Conservation (phyloP, 2,113 vertebrate species). For the Hippocampus mohnikei region DNA sequence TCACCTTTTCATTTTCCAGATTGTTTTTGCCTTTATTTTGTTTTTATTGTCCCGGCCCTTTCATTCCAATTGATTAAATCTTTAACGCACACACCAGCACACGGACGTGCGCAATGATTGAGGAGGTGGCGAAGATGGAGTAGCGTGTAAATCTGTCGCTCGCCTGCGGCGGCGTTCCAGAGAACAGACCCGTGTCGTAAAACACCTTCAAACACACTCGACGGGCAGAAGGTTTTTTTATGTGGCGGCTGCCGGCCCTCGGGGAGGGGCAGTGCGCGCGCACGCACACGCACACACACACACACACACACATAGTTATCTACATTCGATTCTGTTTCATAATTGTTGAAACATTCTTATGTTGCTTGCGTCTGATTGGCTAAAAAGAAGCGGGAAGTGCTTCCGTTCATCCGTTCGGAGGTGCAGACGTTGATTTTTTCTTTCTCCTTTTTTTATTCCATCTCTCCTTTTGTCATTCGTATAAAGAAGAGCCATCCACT, state of each 20-base stretch:
- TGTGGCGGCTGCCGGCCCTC: slow-evolving; percentile 23
- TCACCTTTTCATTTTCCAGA: background rate
- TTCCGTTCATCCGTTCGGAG: no score
- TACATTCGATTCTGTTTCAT: no score
- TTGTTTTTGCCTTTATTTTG: background rate
- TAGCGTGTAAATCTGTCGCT: slow-evolving; percentile 32
- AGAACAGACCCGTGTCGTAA: slow-evolving; percentile 50
- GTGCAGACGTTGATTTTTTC: no score
- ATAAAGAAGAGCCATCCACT: no score
- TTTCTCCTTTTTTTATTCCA: no score
- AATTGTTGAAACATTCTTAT: no score
- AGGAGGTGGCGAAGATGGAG: background rate
- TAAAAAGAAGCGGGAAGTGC: no score
- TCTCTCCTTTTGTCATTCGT: no score
- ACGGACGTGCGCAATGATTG: background rate
- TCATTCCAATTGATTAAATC: background rate
- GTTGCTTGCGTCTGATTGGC: no score
- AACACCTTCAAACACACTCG: slow-evolving; percentile 54
- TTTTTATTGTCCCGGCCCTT: background rate
- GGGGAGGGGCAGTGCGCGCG: slow-evolving; percentile 8
- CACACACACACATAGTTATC: no score
- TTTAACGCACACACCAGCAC: background rate
- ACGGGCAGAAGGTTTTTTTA: slow-evolving; percentile 53
- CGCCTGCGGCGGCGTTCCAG: slow-evolving; percentile 48
- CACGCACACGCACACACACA: background rate